Base-by-base conservation (phyloP, 2,888 invertebrate genomes). In the Mimachlamys varia region DNA sequence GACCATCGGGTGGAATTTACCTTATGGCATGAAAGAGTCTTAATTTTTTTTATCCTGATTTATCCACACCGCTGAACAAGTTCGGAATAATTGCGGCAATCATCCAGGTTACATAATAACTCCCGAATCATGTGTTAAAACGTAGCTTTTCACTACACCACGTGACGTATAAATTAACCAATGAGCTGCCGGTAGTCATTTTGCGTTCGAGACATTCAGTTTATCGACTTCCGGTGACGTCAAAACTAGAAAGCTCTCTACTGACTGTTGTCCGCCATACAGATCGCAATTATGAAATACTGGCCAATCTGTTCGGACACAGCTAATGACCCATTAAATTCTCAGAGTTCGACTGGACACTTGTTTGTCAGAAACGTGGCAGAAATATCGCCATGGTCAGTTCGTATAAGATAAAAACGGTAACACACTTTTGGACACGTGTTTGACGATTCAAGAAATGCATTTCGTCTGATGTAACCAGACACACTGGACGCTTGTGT, bases 301-400 rank as follows among this genome's bases (percentile, higher is more conserved):
- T 22, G 62, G 10, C n/a, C 62, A 62, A 62, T 62, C 62, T 7
- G 22, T 62, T 62, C 62, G 62, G 62, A 62, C 62, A 62, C 7
- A n/a, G 62, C 62, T n/a, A 62, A 3, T 62, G 62, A 62, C 62
- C 62, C n/a, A 62, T 62, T 62, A 22, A 62, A 62, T n/a, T 62
- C 62, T 22, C n/a, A 62, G 62, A 62, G 62, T 5, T 62, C 62
- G 62, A 62, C 62, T 17, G 4, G 62, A 62, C 62, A 62, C 22
- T 62, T 12, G 15, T 2, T 19, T 53, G 19, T 53, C 53, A 7
- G 53, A 17, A 13, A 17, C 53, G 12, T 19, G 62, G 22, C 62
- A 62, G 22, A 62, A 22, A n/a, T 62, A 22, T 22, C 62, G 3
- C 62, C 7, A 22, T 62, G 62, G 62, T 7, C 62, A 62, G 62